phyloP scores from a whole-genome alignment of 2,888 invertebrate genomes.

The Eremobia ochroleuca region DNA sequence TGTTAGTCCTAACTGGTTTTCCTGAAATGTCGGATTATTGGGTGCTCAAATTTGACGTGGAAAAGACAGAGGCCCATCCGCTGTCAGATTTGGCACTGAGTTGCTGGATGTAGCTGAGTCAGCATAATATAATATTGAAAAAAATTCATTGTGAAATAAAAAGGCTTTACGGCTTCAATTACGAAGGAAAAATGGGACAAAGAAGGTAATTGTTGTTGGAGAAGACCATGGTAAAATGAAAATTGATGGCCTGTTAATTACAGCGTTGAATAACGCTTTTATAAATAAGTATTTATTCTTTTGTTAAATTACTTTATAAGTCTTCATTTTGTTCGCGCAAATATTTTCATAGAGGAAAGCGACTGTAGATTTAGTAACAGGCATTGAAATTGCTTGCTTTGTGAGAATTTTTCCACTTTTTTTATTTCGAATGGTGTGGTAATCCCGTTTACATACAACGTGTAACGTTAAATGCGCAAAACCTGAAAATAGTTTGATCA shows the following conservation, averaged over 20 bases:
- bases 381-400: constrained; percentile 29
- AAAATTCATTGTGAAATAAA: constrained; percentile 43
- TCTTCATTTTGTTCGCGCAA: constrained; percentile 21
- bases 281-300: constrained; percentile 49
- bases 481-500: too few species aligned
- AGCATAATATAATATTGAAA: constrained; percentile 59
- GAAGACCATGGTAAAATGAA: constrained; percentile 52
- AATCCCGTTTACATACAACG: constrained; percentile 38
- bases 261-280: constrained; percentile 47
- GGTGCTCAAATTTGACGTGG: constrained; percentile 81
- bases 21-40: constrained; percentile 77
- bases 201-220: constrained; percentile 55
- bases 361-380: constrained; percentile 8
- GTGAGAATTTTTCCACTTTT: constrained; percentile 1
- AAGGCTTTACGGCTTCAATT: constrained; percentile 59
- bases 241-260: constrained; percentile 63
- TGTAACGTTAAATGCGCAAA: too few species aligned
- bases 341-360: constrained; percentile 28
- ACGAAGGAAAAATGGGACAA: constrained; percentile 59
- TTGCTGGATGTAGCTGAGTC: constrained; percentile 60
- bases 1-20: constrained; percentile 75
- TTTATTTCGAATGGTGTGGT: constrained; percentile 24
- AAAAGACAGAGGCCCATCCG: constrained; percentile 82
- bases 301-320: constrained; percentile 29
- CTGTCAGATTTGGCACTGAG: constrained; percentile 76